Evolutionary conservation across 2,797 vertebrate species (phyloP).

Genomic region (Semaprochilodus insignis): DNA sequence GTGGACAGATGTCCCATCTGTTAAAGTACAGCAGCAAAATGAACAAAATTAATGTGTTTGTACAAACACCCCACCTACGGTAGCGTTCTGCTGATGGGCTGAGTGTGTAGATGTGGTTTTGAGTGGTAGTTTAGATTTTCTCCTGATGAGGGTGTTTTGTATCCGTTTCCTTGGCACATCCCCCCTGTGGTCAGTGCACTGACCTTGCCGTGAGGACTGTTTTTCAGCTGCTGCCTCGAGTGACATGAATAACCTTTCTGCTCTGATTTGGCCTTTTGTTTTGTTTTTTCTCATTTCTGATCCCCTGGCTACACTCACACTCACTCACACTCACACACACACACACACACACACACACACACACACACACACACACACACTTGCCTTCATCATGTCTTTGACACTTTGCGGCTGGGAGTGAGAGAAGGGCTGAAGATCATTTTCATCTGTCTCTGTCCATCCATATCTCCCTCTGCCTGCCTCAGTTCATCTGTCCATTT

Average conservation of each 20-base stretch:
- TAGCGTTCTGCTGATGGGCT: not conserved
- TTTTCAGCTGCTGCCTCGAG: not conserved
- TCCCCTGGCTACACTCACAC: not conserved
- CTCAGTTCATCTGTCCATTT: conserved; percentile 7
- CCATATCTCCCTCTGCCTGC: conserved; percentile 4
- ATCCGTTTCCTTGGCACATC: not conserved
- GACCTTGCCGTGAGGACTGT: not conserved
- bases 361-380: not conserved
- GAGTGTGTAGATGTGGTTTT: not conserved
- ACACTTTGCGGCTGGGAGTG: not conserved
- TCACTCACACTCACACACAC: not conserved
- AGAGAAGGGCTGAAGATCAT: not conserved
- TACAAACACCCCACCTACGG: not conserved
- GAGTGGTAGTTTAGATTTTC: not conserved
- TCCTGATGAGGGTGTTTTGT: conserved; percentile 2
- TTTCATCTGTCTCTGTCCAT: conserved; percentile 57
- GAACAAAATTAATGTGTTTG: not conserved
- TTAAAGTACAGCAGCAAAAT: not conserved
- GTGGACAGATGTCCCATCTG: not conserved
- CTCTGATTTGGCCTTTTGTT: not conserved
- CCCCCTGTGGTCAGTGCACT: not conserved
- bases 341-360: not conserved
- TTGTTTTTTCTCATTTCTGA: not conserved
- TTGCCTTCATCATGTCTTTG: not conserved
- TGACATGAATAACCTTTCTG: conserved; percentile 3